Evolutionary conservation across 2,113 vertebrate species (phyloP).

Genomic region (Datnioides undecimradiatus): DNA sequence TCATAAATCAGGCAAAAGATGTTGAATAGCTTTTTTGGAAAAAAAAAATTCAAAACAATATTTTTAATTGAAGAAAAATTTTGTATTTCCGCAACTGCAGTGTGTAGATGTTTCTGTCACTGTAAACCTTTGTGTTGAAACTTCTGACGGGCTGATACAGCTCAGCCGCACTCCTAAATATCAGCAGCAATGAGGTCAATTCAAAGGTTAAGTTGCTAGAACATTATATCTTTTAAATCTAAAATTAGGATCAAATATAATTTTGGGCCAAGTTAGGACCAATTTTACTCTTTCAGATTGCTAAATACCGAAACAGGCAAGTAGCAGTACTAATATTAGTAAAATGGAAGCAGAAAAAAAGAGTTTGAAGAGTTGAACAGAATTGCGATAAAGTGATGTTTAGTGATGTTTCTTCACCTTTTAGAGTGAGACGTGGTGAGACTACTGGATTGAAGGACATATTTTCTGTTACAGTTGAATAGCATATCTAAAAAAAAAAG

Average conservation of each 20-base stretch:
- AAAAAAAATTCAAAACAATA: too few relatives aligned
- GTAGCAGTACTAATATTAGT: not conserved
- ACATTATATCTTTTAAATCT: not conserved
- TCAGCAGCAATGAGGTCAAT: not conserved
- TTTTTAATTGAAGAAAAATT: too few relatives aligned
- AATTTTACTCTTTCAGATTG: not conserved
- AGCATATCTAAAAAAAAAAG: not conserved
- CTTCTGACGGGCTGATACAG: too few relatives aligned
- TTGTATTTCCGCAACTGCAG: not conserved
- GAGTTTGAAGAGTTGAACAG: too few relatives aligned
- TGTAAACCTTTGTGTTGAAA: too few relatives aligned
- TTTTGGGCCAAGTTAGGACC: not conserved
- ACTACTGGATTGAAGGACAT: not conserved
- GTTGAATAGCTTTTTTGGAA: too few relatives aligned
- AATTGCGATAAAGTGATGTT: too few relatives aligned
- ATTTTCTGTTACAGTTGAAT: slow-evolving; percentile 2
- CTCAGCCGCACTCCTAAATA: not conserved
- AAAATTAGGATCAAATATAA: not conserved
- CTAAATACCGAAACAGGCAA: not conserved
- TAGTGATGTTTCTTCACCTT: too few relatives aligned
- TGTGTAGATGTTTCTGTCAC: not conserved
- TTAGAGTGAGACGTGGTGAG: not conserved
- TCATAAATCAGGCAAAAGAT: too few relatives aligned
- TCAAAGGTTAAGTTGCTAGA: not conserved
- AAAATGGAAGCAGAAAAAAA: not conserved